Percentiles rank a stretch among this genome's conserved stretches.
phyloP scores from a whole-genome alignment of 2,113 vertebrate genomes.

The Hirundichthys speculiger region DNA sequence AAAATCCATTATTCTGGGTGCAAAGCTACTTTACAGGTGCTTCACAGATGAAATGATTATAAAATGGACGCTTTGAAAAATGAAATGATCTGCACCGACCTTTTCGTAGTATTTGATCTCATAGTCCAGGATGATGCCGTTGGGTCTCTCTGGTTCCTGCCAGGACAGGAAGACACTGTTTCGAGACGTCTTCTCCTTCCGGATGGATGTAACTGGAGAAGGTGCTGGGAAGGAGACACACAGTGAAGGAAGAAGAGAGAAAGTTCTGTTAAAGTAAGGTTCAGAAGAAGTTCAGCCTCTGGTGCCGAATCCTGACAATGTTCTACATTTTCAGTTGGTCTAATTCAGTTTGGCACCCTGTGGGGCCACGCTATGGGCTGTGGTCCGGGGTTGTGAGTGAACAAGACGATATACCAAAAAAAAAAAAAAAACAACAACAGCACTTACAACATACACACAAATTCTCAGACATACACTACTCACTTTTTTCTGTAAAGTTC shows the following conservation, averaged over 20 bases:
- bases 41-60: no score
- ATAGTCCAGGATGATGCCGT: slow-evolving; percentile 98
- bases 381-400: slow-evolving; percentile 2
- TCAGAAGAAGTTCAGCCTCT: slow-evolving; percentile 75
- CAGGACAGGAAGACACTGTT: slow-evolving; percentile 95
- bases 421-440: no score
- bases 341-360: slow-evolving; percentile 69
- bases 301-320: slow-evolving; percentile 67
- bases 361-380: slow-evolving; percentile 45
- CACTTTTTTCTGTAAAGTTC: neutral
- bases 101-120: slow-evolving; percentile 99
- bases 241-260: slow-evolving; percentile 29
- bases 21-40: no score
- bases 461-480: neutral
- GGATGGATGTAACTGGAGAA: slow-evolving; percentile 90
- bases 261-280: slow-evolving; percentile 44
- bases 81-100: slow-evolving; percentile 80
- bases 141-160: slow-evolving; percentile 95
- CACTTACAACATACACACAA: no score
- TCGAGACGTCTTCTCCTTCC: slow-evolving; percentile 93
- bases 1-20: no score
- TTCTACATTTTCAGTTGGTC: slow-evolving; percentile 64
- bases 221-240: slow-evolving; percentile 82
- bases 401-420: slow-evolving; percentile 1
- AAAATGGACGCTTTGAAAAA: neutral